Evolutionary conservation across 1,140 invertebrate species (phyloP).

Genomic region (Hyles euphorbiae): DNA sequence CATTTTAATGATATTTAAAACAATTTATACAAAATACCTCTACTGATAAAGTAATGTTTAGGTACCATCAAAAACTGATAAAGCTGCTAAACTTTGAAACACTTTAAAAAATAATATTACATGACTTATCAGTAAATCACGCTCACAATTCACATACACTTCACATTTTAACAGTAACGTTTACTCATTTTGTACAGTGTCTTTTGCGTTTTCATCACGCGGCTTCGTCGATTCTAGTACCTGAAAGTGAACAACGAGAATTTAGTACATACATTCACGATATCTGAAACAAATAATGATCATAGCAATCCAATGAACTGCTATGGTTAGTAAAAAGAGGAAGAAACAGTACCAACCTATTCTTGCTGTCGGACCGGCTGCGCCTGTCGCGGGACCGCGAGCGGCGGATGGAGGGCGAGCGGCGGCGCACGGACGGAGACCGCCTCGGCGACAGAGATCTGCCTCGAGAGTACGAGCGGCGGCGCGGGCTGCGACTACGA

Average conservation of each 20-base stretch:
- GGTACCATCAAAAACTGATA: too few relatives aligned
- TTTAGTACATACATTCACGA: too few relatives aligned
- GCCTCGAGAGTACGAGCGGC: conserved; percentile 61
- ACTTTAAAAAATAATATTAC: background rate
- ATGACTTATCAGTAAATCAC: background rate
- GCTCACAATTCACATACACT: background rate
- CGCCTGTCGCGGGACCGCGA: conserved; percentile 60
- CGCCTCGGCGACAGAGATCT: conserved; percentile 57
- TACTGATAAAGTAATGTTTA: too few relatives aligned
- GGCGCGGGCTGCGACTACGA: conserved; percentile 61
- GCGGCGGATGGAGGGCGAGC: conserved; percentile 58
- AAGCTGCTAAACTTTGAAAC: too few relatives aligned
- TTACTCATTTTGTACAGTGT: conserved; percentile 1
- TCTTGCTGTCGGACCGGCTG: conserved; percentile 67
- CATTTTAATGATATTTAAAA: too few relatives aligned
- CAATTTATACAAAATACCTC: too few relatives aligned
- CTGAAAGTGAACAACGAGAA: background rate
- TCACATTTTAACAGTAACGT: background rate
- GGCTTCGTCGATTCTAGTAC: background rate
- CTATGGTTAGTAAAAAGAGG: background rate
- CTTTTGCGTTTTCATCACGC: background rate
- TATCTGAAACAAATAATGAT: too few relatives aligned
- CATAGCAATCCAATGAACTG: too few relatives aligned
- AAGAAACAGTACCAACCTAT: conserved; percentile 34
- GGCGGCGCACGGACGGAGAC: conserved; percentile 58